Evolutionary conservation across 1,140 invertebrate species (phyloP), one percentile per base, ranked within the genome.

Genomic region (Macrotrachela quadricornifera): DNA sequence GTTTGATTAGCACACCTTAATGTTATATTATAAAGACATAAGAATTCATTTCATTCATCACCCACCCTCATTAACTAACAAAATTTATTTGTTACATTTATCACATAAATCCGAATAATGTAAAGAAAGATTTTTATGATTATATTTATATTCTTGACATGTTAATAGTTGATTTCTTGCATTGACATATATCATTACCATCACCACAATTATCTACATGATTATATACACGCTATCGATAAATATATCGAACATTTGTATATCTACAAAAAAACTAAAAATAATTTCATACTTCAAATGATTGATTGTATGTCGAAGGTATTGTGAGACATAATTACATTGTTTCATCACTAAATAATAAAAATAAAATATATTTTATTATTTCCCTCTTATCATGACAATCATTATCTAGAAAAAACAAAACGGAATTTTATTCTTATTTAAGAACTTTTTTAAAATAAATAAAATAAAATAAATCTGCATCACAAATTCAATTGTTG

Each of bases 231-330:
- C 73, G 76, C 44, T 68, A 61, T n/a, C 58, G 64, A 0, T 85
- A 85, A 37, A 96, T 85, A 63, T 90, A 96, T 63, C 88, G 90
- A 45, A 83, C 80, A 63, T 92, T 94, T 21, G 69, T 76, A 65
- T 90, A 96, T 14, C 78, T 77, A 72, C 91, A 92, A 92, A 66
- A 95, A 88, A 30, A 30, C 3, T 30, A 8, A 30, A 91, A 92
- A 30, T 14, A 58, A 52, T 53, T 21, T 18, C 16, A 39, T 46
- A 39, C 49, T 16, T 13, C 36, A 50, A 49, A 17, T 17, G 1
- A 49, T 17, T 17, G 9, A 18, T 30, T 43, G 10, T 6, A 14
- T 42, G 43, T 11, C 38, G 17, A 49, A 46, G 21, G 21, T 4
- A 30, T 8, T 30, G 21, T 30, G 2, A 2, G 21, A 30, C 21